A percentile compares a stretch with the other conserved stretches of the same genome.
These are phyloP conservation scores for Triplophysa dalaica DNA, from an alignment of 2,113 vertebrate genomes.

Conservation along the genomic window DNA sequence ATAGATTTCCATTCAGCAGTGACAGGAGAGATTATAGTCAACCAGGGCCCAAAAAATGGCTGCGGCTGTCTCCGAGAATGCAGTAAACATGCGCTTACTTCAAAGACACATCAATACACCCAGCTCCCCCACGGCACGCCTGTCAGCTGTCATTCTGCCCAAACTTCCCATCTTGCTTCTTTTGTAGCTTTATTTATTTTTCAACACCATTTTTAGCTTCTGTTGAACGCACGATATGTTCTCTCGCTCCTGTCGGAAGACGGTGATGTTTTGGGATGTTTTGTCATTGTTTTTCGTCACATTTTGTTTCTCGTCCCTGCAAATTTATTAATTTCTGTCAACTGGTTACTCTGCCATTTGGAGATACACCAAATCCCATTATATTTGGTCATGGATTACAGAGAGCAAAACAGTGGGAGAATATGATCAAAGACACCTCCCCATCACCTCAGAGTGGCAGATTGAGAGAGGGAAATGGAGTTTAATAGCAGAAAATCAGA, in stretches of 20 bases:
- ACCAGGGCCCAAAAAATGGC: conserved; percentile 36
- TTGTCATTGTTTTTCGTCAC: conserved; percentile 56
- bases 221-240: conserved; percentile 16
- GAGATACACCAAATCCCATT: conserved; percentile 80
- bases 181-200: conserved; percentile 24
- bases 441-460: conserved; percentile 71
- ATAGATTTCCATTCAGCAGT: conserved; percentile 34
- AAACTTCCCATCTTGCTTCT: conserved; percentile 26
- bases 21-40: conserved; percentile 44
- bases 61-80: conserved; percentile 26
- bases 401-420: conserved; percentile 69
- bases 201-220: conserved; percentile 29
- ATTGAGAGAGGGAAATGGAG: conserved; percentile 66
- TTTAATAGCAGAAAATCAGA: conserved; percentile 83
- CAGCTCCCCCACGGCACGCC: conserved; percentile 22
- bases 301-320: conserved; percentile 60
- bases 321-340: conserved; percentile 82
- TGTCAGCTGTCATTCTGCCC: conserved; percentile 51
- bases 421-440: conserved; percentile 74
- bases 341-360: conserved; percentile 73
- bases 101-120: conserved; percentile 34
- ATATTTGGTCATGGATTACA: conserved; percentile 78
- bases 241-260: conserved; percentile 72
- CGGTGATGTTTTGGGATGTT: conserved; percentile 64
- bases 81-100: conserved; percentile 43